Evolutionary conservation across 1,140 invertebrate species (phyloP), one percentile per base, ranked within the genome.

Genomic region (Polyergus mexicanus): DNA sequence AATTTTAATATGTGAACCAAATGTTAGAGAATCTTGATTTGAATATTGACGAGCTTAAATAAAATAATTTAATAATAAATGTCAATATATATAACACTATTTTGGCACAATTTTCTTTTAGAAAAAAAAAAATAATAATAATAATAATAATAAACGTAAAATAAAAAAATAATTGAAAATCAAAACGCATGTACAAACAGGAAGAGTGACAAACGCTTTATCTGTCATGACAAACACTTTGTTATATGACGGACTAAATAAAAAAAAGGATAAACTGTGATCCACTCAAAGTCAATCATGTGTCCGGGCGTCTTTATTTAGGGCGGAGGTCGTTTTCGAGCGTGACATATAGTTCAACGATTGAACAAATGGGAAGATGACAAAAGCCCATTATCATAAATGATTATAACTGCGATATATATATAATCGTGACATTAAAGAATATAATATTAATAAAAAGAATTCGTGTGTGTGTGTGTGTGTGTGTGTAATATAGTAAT

Each of bases 331-430:
- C 58, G n/a, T 62, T 63, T 76, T 41, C n/a, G n/a, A 66, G 41
- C 28, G 10, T 66, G 41, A 78, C 58, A 22, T 65, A 47, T 77
- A 63, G n/a, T 63, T 63, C 41, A 77, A 77, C n/a, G 47, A 35
- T 58, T 47, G 28, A 22, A 66, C 11, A 78, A 66, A 51, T 66
- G n/a, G n/a, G 19, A 22, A 41, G 7, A 10, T 35, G 60, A 78
- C 44, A 32, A 19, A 78, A n/a, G 32, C 4, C n/a, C 41, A 47
- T 41, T 63, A 41, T 22, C 11, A 65, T 47, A 25, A n/a, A 75
- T 75, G 35, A 60, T 13, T 19, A 35, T 22, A 16, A 41, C 25
- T 60, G 38, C 35, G 28, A 66, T 66, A 32, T 32, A 32, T 32
- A 32, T 32, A 32, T 32, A 22, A 78, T 25, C n/a, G 6, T 3